Evolutionary conservation across 2,797 vertebrate genomes (phyloP).

Genomic region (Myotis vivesi): DNA sequence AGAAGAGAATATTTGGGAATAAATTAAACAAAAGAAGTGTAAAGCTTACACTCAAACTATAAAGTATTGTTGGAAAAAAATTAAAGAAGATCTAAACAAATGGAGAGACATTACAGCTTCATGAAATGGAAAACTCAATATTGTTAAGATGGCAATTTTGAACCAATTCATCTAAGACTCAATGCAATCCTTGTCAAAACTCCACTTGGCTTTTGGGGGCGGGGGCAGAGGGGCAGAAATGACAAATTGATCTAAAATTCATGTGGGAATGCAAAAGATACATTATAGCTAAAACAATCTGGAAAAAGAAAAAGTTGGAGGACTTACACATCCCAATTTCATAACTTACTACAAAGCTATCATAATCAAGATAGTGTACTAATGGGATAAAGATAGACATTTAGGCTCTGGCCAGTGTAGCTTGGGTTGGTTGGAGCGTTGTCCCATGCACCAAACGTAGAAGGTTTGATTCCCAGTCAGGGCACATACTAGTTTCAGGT

Average conservation of each 20-base stretch:
- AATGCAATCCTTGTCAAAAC: neutral
- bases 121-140: neutral
- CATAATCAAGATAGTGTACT: neutral
- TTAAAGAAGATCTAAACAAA: constrained; percentile 29
- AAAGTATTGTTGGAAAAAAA: neutral
- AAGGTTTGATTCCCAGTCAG: too few relatives aligned
- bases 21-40: constrained; percentile 1
- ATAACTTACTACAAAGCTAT: constrained; percentile 27
- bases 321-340: neutral
- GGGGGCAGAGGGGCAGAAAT: neutral
- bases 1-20: neutral
- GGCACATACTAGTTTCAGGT: too few relatives aligned
- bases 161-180: neutral
- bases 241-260: constrained; percentile 14
- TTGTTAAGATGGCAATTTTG: neutral
- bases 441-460: too few relatives aligned
- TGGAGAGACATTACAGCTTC: neutral
- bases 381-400: neutral
- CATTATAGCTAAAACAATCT: neutral
- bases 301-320: constrained; percentile 13
- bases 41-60: constrained; percentile 21
- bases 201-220: neutral
- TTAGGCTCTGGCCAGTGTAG: neutral
- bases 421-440: neutral
- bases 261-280: constrained; percentile 18